These are phyloP conservation scores for Macrostomum lignano DNA, from an alignment of 1,140 invertebrate species.

Conservation along the genomic window DNA sequence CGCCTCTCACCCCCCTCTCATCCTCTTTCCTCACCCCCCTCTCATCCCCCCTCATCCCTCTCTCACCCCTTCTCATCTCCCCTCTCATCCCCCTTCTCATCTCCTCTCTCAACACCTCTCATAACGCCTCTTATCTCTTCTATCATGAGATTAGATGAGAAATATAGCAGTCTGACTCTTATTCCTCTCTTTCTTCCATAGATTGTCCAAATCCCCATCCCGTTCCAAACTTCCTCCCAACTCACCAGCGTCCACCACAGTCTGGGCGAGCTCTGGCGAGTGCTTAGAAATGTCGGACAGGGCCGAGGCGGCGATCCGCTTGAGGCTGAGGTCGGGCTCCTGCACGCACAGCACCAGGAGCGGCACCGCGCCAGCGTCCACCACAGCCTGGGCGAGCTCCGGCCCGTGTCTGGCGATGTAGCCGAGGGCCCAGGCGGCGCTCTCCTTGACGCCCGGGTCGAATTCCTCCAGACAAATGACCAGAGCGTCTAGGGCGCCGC, in stretches of 20 bases:
- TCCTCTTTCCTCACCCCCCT: too few relatives aligned
- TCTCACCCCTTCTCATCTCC: too few relatives aligned
- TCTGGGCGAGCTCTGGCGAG: constrained; percentile 37
- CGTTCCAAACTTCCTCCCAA: too few relatives aligned
- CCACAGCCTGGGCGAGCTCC: constrained; percentile 39
- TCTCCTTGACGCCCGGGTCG: constrained; percentile 28
- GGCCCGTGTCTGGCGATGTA: constrained; percentile 45
- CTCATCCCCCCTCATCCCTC: too few relatives aligned
- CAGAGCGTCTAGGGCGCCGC: constrained; percentile 40
- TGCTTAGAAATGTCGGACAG: constrained; percentile 47
- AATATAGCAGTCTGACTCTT: too few relatives aligned
- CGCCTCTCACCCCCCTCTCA: too few relatives aligned
- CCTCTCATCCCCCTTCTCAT: too few relatives aligned
- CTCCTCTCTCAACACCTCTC: too few relatives aligned
- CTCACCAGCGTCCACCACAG: constrained; percentile 43
- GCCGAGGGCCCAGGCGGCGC: constrained; percentile 35
- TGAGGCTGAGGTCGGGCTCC: constrained; percentile 42
- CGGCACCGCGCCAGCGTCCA: constrained; percentile 42
- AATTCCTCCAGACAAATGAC: constrained; percentile 36
- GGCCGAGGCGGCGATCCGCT: constrained; percentile 34
- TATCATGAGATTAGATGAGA: too few relatives aligned
- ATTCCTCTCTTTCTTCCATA: too few relatives aligned
- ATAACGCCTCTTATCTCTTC: too few relatives aligned
- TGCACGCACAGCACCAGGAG: constrained; percentile 38
- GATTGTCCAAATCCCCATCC: too few relatives aligned